phyloP scores from a whole-genome alignment of 1,140 invertebrate genomes.

The Drosophila elegans region DNA sequence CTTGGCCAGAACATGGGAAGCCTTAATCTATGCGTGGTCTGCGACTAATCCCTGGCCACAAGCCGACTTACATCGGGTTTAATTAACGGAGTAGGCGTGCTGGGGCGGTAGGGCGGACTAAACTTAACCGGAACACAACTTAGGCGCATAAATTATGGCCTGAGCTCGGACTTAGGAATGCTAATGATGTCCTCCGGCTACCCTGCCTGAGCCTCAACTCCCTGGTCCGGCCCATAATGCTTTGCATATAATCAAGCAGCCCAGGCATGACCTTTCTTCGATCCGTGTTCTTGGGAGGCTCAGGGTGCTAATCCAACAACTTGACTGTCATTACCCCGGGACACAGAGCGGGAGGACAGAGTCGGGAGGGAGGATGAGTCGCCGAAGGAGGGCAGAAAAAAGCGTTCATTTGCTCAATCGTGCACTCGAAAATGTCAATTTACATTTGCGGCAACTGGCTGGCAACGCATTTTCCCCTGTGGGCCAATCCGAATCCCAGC shows the following conservation, averaged over 20 bases:
- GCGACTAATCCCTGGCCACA: slow-evolving; percentile 42
- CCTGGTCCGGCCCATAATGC: slow-evolving; percentile 43
- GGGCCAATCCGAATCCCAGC: slow-evolving; percentile 38
- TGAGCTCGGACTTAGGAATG: slow-evolving; percentile 52
- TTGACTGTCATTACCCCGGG: slow-evolving; percentile 72
- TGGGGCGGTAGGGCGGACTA: slow-evolving; percentile 24
- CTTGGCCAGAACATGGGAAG: slow-evolving; percentile 21
- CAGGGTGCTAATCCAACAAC: slow-evolving; percentile 75
- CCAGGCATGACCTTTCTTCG: slow-evolving; percentile 56
- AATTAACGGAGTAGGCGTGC: slow-evolving; percentile 44
- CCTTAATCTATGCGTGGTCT: slow-evolving; percentile 29
- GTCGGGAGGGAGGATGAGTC: background rate
- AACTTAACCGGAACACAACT: slow-evolving; percentile 29
- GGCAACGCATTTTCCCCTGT: slow-evolving; percentile 53
- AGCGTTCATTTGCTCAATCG: slow-evolving; percentile 81
- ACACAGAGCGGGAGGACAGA: background rate
- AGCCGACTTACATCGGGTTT: slow-evolving; percentile 40
- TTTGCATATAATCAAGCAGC: slow-evolving; percentile 75
- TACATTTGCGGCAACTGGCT: slow-evolving; percentile 71
- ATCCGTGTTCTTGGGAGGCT: slow-evolving; percentile 34
- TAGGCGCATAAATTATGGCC: slow-evolving; percentile 64
- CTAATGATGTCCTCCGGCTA: slow-evolving; percentile 64
- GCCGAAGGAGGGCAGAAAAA: no score
- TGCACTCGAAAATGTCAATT: slow-evolving; percentile 83
- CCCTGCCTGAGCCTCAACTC: slow-evolving; percentile 6